These are phyloP conservation scores for Chelon labrosus DNA, from an alignment of 2,797 vertebrate species.

Conservation along the genomic window DNA sequence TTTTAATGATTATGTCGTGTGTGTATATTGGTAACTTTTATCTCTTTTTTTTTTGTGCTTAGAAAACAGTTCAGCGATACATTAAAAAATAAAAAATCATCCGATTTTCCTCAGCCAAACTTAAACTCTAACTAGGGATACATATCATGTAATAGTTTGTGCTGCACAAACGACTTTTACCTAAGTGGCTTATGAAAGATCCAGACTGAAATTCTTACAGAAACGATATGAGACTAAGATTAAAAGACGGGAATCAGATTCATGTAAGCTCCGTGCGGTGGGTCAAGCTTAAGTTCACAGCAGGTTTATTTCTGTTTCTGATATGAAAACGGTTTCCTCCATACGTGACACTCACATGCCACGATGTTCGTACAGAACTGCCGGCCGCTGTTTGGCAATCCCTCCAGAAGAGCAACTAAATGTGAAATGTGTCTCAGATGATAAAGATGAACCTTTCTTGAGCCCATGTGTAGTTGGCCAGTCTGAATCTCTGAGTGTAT, in stretches of 20 bases:
- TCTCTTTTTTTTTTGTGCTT: slow-evolving; percentile 31
- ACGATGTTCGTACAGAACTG: background rate
- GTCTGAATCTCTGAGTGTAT: too few species aligned
- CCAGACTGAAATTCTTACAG: slow-evolving; percentile 41
- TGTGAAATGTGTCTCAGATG: too few species aligned
- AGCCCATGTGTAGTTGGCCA: too few species aligned
- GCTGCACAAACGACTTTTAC: slow-evolving; percentile 75
- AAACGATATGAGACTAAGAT: slow-evolving; percentile 23
- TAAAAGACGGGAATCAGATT: slow-evolving; percentile 28
- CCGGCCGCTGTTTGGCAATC: background rate
- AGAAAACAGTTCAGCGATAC: slow-evolving; percentile 40
- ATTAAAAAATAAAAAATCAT: slow-evolving; percentile 25
- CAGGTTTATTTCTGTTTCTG: slow-evolving; percentile 13
- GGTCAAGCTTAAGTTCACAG: slow-evolving; percentile 2
- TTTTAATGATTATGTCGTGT: slow-evolving; percentile 42
- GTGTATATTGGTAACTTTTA: slow-evolving; percentile 35
- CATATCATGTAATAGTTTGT: slow-evolving; percentile 61
- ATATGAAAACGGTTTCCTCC: background rate
- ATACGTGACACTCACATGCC: background rate
- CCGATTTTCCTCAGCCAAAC: slow-evolving; percentile 58
- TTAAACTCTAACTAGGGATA: slow-evolving; percentile 55
- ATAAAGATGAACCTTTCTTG: too few species aligned
- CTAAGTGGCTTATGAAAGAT: slow-evolving; percentile 80
- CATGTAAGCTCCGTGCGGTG: background rate
- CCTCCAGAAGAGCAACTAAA: too few species aligned